These are phyloP conservation scores for Gallinago nigripennis DNA, from an alignment of 2,797 vertebrate species.

Conservation along the genomic window DNA sequence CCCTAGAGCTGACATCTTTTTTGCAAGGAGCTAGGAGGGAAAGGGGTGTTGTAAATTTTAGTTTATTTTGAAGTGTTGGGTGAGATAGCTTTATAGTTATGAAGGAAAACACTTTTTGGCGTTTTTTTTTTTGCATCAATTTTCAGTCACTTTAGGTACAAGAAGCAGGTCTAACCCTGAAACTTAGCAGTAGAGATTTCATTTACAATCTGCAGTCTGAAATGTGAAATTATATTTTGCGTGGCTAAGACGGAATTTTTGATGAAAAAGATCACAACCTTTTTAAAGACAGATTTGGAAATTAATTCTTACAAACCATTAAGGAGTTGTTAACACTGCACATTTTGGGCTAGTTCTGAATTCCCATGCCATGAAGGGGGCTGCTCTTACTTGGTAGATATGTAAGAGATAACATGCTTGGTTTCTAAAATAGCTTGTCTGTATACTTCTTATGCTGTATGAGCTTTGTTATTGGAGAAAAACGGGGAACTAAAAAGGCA, in stretches of 20 bases:
- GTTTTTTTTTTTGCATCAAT: background rate
- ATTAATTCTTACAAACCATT: background rate
- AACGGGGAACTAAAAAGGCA: background rate
- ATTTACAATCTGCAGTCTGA: background rate
- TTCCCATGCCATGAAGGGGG: background rate
- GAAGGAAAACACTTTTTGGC: background rate
- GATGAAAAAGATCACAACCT: background rate
- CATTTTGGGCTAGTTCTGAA: background rate
- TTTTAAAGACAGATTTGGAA: background rate
- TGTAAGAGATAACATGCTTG: background rate
- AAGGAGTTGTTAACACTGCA: background rate
- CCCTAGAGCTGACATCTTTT: background rate
- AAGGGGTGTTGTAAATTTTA: background rate
- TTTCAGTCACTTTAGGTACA: background rate
- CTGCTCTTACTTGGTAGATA: background rate
- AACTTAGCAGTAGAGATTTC: background rate
- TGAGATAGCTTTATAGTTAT: background rate
- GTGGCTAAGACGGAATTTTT: background rate
- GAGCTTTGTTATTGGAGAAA: background rate
- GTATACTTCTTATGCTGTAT: background rate
- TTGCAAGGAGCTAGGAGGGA: accelerated
- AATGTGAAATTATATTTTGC: background rate
- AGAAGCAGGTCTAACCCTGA: background rate
- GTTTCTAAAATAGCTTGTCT: background rate
- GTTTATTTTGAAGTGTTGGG: background rate